A percentile compares a stretch with the other conserved stretches of the same genome.
phyloP scores from a whole-genome alignment of 2,113 vertebrate species.

The Malurus melanocephalus region DNA sequence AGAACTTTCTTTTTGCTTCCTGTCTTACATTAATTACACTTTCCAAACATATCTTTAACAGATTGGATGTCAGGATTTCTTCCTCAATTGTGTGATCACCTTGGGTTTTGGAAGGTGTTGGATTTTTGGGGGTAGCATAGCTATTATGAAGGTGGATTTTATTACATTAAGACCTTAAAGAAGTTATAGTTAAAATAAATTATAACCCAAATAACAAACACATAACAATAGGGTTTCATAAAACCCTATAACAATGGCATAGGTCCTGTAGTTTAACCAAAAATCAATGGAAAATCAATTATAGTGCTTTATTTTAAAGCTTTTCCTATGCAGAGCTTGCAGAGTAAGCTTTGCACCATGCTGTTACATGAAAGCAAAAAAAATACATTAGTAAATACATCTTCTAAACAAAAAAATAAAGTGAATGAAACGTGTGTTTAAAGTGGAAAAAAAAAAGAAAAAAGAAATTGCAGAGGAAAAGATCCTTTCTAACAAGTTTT shows the following conservation, averaged over 20 bases:
- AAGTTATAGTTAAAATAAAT: not conserved
- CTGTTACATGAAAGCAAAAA: not conserved
- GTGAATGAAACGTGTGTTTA: not conserved
- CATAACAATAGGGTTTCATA: not conserved
- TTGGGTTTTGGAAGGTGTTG: not conserved
- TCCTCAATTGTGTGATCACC: not conserved
- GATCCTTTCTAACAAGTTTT: not conserved
- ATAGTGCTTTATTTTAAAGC: not conserved
- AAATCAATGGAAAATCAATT: not conserved
- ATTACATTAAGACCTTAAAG: not conserved
- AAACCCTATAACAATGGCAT: not conserved
- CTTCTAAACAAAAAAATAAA: not conserved
- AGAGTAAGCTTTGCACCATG: not conserved
- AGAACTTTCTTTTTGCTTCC: constrained; percentile 23
- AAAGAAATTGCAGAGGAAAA: not conserved
- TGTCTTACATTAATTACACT: constrained; percentile 46
- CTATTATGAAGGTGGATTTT: not conserved
- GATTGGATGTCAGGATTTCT: constrained; percentile 11
- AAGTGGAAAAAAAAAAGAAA: not conserved
- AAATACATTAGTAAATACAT: not conserved
- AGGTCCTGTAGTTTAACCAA: not conserved
- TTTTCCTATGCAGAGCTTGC: not conserved
- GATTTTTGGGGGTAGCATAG: not conserved
- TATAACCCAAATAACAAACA: not conserved
- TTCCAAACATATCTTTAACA: not conserved